Evolutionary conservation across 2,888 invertebrate species (phyloP).

Genomic region (Nomada lathburiana): DNA sequence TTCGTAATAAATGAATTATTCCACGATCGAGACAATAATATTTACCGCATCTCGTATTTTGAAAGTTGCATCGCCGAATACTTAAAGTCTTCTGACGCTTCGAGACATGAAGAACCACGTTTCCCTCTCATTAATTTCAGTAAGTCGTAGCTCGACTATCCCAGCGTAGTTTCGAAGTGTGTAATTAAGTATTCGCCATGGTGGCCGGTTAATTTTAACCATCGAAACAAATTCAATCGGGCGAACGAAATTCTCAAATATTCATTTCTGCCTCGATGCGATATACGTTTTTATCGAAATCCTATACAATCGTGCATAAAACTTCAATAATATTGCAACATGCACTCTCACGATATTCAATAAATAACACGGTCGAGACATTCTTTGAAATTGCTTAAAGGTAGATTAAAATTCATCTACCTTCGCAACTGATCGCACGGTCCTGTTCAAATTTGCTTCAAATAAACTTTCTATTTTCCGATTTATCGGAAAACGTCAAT

Average conservation of each 20-base stretch:
- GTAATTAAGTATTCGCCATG: conserved; percentile 6
- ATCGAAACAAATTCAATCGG: neutral
- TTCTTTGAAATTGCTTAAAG: no score
- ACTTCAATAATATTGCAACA: no score
- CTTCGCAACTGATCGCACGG: no score
- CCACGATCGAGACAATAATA: neutral
- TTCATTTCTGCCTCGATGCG: neutral
- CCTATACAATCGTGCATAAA: no score
- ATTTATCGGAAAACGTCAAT: no score
- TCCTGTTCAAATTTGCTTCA: no score
- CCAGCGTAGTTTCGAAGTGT: neutral
- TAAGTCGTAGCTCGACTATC: neutral
- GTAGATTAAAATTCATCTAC: no score
- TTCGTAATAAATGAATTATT: neutral
- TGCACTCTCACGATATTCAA: no score
- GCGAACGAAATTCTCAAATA: conserved; percentile 1
- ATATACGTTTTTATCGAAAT: neutral
- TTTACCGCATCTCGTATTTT: neutral
- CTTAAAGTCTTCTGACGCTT: neutral
- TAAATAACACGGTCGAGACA: no score
- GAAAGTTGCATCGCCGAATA: neutral
- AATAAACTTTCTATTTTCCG: no score
- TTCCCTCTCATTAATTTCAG: conserved; percentile 7
- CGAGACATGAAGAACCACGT: neutral
- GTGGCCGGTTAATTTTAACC: neutral